Percentiles rank a stretch among this genome's conserved stretches.
These are phyloP conservation scores for Puffinus mauretanicus DNA, from an alignment of 2,113 vertebrate genomes.

Conservation along the genomic window DNA sequence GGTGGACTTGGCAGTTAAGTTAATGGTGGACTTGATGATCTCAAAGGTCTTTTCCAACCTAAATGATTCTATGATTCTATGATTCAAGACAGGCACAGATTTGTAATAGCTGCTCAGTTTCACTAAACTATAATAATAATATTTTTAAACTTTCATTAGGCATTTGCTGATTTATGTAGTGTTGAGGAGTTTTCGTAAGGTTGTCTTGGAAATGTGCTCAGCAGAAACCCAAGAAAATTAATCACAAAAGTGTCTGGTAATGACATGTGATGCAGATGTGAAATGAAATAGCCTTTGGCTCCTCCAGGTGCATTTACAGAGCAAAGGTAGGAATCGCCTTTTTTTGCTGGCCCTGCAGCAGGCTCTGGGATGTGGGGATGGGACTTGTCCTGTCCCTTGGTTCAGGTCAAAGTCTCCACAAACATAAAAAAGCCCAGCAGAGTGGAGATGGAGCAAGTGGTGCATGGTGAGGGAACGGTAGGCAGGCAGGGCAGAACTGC, in stretches of 20 bases:
- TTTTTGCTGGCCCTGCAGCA: not conserved
- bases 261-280: not conserved
- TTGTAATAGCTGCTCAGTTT: not conserved
- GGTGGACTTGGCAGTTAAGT: too few species aligned
- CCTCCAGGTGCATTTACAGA: not conserved
- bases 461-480: not conserved
- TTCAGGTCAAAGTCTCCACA: not conserved
- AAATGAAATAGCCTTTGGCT: not conserved
- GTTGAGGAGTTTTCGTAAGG: not conserved
- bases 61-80: not conserved
- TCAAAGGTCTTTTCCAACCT: too few species aligned
- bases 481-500: not conserved
- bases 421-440: not conserved
- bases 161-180: not conserved
- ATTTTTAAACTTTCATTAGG: not conserved
- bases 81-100: not conserved
- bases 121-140: not conserved
- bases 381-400: not conserved
- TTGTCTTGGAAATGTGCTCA: not conserved
- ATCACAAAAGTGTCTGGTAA: not conserved
- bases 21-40: too few species aligned
- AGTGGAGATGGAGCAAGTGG: not conserved
- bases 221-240: not conserved
- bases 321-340: not conserved
- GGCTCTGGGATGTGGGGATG: not conserved